Percentiles rank a stretch among this genome's conserved stretches.
phyloP scores from a whole-genome alignment of 2,113 vertebrate genomes.

The Panurus biarmicus region DNA sequence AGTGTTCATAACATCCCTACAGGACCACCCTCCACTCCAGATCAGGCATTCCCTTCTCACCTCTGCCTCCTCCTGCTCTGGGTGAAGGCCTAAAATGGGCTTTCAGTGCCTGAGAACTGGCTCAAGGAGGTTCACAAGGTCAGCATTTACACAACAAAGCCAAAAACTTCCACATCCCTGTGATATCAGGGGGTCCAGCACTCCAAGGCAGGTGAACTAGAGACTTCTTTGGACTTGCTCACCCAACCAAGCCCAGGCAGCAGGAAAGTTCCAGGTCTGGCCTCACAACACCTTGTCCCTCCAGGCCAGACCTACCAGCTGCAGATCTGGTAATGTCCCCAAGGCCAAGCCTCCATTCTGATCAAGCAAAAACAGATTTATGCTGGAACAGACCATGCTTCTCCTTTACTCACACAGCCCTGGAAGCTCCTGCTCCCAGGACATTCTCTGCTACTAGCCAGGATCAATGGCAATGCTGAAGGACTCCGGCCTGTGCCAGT shows the following conservation, averaged over 20 bases:
- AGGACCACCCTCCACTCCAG: neutral
- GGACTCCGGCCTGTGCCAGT: neutral
- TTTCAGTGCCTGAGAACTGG: neutral
- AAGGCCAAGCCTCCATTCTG: neutral
- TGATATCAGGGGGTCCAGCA: neutral
- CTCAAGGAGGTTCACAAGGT: neutral
- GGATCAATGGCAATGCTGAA: rapidly evolving
- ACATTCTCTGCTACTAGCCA: neutral
- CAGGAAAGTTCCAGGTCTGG: neutral
- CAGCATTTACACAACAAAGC: neutral
- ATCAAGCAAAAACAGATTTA: neutral
- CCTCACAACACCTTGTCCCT: neutral
- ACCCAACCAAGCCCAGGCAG: neutral
- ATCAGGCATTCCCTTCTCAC: neutral
- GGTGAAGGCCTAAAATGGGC: neutral
- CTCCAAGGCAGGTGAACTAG: neutral
- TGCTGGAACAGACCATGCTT: neutral
- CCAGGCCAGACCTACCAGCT: neutral
- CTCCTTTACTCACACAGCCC: neutral
- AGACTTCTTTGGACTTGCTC: neutral
- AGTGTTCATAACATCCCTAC: neutral
- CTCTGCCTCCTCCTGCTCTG: neutral
- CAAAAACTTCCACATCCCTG: neutral
- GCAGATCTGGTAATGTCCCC: neutral
- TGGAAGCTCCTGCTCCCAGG: neutral